These are phyloP conservation scores for Adineta ricciae DNA, from an alignment of 2,888 invertebrate genomes.

Conservation along the genomic window DNA sequence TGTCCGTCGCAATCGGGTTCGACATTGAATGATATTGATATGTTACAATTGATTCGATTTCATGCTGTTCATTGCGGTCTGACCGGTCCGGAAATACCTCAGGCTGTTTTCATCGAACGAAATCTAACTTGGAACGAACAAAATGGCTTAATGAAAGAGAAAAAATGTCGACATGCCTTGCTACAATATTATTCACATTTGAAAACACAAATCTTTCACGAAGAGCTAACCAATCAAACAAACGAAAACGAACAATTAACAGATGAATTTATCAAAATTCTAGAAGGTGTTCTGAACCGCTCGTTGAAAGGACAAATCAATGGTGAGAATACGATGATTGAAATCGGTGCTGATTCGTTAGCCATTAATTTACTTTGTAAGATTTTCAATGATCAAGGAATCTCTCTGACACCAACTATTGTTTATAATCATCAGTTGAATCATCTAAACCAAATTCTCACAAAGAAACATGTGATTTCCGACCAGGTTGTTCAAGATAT, in stretches of 20 bases:
- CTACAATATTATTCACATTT: neutral
- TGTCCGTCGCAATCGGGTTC: neutral
- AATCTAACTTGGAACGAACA: neutral
- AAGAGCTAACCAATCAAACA: neutral
- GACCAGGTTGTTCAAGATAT: neutral
- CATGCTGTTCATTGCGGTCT: neutral
- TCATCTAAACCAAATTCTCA: neutral
- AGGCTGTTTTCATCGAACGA: neutral
- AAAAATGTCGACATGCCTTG: neutral
- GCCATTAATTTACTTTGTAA: neutral
- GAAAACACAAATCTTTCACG: neutral
- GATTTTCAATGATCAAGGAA: neutral
- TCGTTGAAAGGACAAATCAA: neutral
- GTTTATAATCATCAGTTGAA: neutral
- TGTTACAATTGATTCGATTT: constrained; percentile 5
- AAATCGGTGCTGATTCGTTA: neutral
- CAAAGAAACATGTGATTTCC: neutral
- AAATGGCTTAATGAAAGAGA: neutral
- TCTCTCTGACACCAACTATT: neutral
- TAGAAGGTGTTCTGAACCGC: neutral
- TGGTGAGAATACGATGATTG: neutral
- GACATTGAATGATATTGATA: neutral
- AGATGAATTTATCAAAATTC: neutral
- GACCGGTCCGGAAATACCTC: neutral
- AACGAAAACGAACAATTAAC: neutral